A percentile compares a stretch with the other conserved stretches of the same genome.
phyloP scores from a whole-genome alignment of 1,140 invertebrate genomes.

The Drosophila mauritiana region DNA sequence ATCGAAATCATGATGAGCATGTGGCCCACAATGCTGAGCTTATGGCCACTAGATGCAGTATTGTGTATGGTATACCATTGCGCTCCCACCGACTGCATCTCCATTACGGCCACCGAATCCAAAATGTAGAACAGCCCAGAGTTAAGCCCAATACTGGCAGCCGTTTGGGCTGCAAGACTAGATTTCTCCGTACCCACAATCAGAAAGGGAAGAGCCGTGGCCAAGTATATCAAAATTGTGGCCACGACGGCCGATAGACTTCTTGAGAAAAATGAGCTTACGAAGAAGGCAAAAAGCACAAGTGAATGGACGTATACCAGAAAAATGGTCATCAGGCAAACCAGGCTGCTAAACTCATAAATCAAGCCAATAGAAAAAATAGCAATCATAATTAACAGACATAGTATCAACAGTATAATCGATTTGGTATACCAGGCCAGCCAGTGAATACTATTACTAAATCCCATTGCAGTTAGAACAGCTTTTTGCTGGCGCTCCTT shows the following conservation, averaged over 20 bases:
- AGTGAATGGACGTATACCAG: slow-evolving; percentile 62
- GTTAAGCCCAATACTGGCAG: slow-evolving; percentile 4
- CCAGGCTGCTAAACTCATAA: not conserved
- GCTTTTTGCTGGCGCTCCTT: slow-evolving; percentile 88
- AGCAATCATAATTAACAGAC: not conserved
- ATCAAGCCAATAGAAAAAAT: slow-evolving; percentile 79
- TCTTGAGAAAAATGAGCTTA: slow-evolving; percentile 87
- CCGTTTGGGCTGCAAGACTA: not conserved
- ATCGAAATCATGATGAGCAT: slow-evolving; percentile 85
- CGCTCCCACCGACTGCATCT: not conserved
- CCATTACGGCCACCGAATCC: not conserved
- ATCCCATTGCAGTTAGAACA: slow-evolving; percentile 93
- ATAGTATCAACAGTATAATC: slow-evolving; percentile 86
- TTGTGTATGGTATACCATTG: slow-evolving; percentile 6
- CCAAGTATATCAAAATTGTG: not conserved
- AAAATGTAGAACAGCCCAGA: slow-evolving; percentile 16
- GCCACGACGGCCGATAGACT: not conserved
- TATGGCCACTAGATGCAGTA: not conserved
- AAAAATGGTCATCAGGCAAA: not conserved
- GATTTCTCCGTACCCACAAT: slow-evolving; percentile 68
- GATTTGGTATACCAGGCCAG: slow-evolving; percentile 91
- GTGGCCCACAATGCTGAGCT: slow-evolving; percentile 86
- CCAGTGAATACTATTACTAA: slow-evolving; percentile 92
- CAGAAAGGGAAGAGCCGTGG: not conserved
- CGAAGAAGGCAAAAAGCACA: slow-evolving; percentile 86